These are phyloP conservation scores for Pluvialis apricaria DNA, from an alignment of 2,113 vertebrate genomes.

Conservation along the genomic window DNA sequence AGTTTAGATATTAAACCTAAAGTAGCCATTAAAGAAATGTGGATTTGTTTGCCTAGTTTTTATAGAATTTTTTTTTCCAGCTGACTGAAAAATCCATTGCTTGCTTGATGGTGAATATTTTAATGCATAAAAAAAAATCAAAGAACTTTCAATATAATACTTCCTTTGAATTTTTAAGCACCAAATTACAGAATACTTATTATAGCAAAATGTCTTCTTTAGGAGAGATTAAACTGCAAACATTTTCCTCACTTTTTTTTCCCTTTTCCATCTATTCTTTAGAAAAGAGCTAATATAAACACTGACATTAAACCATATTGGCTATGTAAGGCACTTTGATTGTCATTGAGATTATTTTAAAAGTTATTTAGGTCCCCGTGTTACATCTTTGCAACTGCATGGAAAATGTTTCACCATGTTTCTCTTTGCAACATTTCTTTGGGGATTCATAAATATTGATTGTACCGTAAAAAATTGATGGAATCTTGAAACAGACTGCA, in stretches of 20 bases:
- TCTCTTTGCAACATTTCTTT: constrained; percentile 92
- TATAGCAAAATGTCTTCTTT: constrained; percentile 64
- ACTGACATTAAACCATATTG: constrained; percentile 78
- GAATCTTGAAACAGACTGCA: constrained; percentile 86
- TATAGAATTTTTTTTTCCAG: constrained; percentile 64
- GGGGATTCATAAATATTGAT: constrained; percentile 99
- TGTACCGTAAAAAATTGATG: constrained; percentile 95
- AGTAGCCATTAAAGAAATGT: constrained; percentile 81
- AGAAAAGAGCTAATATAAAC: constrained; percentile 72
- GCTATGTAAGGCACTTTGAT: constrained; percentile 78
- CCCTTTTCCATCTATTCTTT: constrained; percentile 27
- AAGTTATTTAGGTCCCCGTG: constrained; percentile 83
- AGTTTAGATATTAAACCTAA: constrained; percentile 86
- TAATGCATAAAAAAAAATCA: constrained; percentile 70
- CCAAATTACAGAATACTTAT: constrained; percentile 71
- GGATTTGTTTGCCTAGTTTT: constrained; percentile 77
- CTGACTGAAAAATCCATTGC: constrained; percentile 77
- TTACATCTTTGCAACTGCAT: constrained; percentile 76
- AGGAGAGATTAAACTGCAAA: constrained; percentile 68
- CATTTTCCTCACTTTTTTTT: not conserved
- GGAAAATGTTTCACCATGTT: constrained; percentile 81
- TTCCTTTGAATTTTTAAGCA: constrained; percentile 77
- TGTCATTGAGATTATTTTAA: constrained; percentile 86
- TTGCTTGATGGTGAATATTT: constrained; percentile 71
- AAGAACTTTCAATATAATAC: constrained; percentile 66